These are phyloP conservation scores for Saccopteryx bilineata DNA, from an alignment of 2,113 vertebrate species.

Conservation along the genomic window DNA sequence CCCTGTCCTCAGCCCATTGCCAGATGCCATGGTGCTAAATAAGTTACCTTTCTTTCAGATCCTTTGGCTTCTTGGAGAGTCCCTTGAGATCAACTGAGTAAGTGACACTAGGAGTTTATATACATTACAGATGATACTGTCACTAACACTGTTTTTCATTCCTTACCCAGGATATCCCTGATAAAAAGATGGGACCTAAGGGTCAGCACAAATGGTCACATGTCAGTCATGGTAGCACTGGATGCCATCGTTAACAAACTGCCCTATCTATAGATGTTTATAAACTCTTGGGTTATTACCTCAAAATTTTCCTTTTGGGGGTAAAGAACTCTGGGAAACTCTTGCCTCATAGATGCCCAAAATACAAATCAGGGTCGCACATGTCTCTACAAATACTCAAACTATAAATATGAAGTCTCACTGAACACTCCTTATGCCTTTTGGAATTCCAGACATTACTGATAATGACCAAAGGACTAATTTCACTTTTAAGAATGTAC, in stretches of 20 bases:
- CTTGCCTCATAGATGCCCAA: no score
- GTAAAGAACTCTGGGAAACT: no score
- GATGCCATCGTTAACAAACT: neutral
- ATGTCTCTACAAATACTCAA: no score
- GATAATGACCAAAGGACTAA: neutral
- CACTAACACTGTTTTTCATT: neutral
- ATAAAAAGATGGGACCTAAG: neutral
- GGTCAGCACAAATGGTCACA: neutral
- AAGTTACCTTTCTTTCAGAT: neutral
- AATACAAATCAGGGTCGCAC: no score
- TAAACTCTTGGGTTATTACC: neutral
- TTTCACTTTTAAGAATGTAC: neutral
- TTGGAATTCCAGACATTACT: no score
- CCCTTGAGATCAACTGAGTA: neutral
- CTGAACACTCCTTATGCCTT: no score
- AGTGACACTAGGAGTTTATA: neutral
- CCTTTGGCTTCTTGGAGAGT: neutral
- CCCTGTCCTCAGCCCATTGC: neutral
- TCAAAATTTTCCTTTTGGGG: no score
- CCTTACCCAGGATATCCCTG: neutral
- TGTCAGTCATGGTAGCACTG: neutral
- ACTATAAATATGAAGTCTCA: no score
- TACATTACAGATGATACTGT: neutral
- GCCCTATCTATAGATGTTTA: neutral
- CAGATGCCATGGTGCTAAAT: neutral